Evolutionary conservation across 2,888 invertebrate species (phyloP).

Genomic region (Oxystoma pomonae): DNA sequence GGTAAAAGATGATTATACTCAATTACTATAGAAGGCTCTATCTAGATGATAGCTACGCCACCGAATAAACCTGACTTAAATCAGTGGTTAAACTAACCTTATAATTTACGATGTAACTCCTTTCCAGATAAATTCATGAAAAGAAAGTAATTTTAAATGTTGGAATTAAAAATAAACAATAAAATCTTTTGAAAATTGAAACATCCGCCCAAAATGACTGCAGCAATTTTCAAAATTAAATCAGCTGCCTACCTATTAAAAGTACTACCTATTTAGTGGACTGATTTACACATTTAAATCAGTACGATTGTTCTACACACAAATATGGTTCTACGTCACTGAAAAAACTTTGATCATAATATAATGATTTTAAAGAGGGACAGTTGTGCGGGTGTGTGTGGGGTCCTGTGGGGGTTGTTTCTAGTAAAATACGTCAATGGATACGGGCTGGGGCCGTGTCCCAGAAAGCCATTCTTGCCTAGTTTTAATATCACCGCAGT

Average conservation of each 20-base stretch:
- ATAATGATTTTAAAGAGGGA: background rate
- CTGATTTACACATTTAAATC: background rate
- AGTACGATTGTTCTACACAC: background rate
- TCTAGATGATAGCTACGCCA: too few species aligned
- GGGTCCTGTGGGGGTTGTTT: background rate
- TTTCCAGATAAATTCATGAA: too few species aligned
- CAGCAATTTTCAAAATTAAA: background rate
- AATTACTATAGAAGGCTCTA: too few species aligned
- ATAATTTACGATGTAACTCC: too few species aligned
- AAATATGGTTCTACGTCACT: background rate
- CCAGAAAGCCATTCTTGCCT: slow-evolving; percentile 61
- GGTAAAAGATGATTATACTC: too few species aligned
- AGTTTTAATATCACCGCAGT: slow-evolving; percentile 64
- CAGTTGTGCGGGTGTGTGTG: background rate
- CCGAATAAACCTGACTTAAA: too few species aligned
- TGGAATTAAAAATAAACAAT: too few species aligned
- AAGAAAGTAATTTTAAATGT: too few species aligned
- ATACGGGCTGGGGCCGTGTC: slow-evolving; percentile 64
- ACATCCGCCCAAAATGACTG: background rate
- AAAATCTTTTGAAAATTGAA: too few species aligned
- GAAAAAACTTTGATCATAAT: background rate
- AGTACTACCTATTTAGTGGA: background rate
- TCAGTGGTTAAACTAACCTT: too few species aligned
- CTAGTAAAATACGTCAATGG: background rate
- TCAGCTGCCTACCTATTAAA: background rate